Conservation (phyloP, 2,888 invertebrate genomes). For the Beris chalybata region DNA sequence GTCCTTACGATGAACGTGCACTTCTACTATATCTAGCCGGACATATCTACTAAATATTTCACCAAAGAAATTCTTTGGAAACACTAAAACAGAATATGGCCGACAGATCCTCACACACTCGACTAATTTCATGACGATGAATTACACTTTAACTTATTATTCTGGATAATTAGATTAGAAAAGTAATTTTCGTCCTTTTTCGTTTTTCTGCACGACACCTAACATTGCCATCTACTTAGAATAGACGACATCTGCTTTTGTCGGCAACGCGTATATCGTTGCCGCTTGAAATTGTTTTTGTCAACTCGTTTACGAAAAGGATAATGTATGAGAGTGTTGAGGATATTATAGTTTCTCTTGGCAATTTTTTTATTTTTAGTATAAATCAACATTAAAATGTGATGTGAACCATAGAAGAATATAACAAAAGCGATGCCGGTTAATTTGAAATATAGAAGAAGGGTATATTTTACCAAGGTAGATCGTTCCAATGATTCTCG, state of each 20-base stretch:
- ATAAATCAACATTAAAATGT: too few relatives aligned
- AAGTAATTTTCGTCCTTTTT: constrained; percentile 36
- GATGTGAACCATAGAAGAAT: too few relatives aligned
- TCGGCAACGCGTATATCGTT: constrained; percentile 4
- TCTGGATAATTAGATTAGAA: constrained; percentile 39
- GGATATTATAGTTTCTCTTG: too few relatives aligned
- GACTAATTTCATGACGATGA: constrained; percentile 34
- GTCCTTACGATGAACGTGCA: constrained; percentile 15
- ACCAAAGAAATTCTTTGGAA: background rate
- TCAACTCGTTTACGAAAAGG: background rate
- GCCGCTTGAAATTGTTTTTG: constrained; percentile 15
- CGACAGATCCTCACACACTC: background rate
- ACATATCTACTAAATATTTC: background rate
- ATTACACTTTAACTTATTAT: constrained; percentile 40
- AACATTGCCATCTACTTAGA: background rate
- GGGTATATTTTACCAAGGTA: too few relatives aligned
- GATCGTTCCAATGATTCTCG: too few relatives aligned
- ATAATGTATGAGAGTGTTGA: background rate
- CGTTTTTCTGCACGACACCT: background rate
- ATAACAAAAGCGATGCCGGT: too few relatives aligned
- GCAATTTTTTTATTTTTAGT: too few relatives aligned
- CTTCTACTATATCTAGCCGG: background rate
- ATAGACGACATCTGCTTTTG: constrained; percentile 20
- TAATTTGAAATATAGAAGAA: too few relatives aligned
- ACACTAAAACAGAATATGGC: background rate